These are phyloP conservation scores for Dinoponera quadriceps DNA, from an alignment of 1,140 invertebrate species.

Conservation along the genomic window DNA sequence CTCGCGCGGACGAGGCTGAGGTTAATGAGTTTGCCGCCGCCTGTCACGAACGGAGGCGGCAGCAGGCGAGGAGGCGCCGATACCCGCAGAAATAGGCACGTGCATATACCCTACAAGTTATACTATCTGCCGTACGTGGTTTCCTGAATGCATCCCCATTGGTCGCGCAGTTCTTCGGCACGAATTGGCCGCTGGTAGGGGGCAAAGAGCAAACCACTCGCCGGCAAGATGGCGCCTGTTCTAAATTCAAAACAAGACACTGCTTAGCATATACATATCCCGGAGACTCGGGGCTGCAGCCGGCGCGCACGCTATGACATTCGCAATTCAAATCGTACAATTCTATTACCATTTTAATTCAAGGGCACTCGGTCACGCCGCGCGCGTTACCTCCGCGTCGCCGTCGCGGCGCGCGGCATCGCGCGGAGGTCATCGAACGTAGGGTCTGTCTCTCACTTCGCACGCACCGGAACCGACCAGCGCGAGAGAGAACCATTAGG, in stretches of 20 bases:
- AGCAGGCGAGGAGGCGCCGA: conserved; percentile 49
- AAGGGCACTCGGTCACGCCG: conserved; percentile 70
- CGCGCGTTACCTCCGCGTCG: conserved; percentile 49
- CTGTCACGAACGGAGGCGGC: conserved; percentile 70
- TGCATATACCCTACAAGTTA: conserved; percentile 66
- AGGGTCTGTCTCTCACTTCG: no score
- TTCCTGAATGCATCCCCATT: conserved; percentile 79
- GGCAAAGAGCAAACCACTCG: conserved; percentile 83
- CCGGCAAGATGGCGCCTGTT: conserved; percentile 84
- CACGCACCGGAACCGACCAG: conserved; percentile 10
- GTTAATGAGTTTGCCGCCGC: conserved; percentile 76
- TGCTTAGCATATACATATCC: conserved; percentile 85
- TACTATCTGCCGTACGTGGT: conserved; percentile 70
- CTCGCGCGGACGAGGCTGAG: conserved; percentile 60
- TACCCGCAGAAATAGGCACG: conserved; percentile 66
- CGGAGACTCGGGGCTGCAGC: conserved; percentile 68
- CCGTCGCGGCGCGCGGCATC: conserved; percentile 25
- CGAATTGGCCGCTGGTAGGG: conserved; percentile 79
- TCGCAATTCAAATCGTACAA: conserved; percentile 86
- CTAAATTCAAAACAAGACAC: conserved; percentile 85
- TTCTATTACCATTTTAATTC: conserved; percentile 85
- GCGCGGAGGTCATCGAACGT: conserved; percentile 31
- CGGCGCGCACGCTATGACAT: conserved; percentile 83
- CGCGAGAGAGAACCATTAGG: no score
- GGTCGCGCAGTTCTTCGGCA: conserved; percentile 78